Percentiles rank a stretch among this genome's conserved stretches.
phyloP scores from a whole-genome alignment of 2,113 vertebrate genomes.

The Axis porcinus region DNA sequence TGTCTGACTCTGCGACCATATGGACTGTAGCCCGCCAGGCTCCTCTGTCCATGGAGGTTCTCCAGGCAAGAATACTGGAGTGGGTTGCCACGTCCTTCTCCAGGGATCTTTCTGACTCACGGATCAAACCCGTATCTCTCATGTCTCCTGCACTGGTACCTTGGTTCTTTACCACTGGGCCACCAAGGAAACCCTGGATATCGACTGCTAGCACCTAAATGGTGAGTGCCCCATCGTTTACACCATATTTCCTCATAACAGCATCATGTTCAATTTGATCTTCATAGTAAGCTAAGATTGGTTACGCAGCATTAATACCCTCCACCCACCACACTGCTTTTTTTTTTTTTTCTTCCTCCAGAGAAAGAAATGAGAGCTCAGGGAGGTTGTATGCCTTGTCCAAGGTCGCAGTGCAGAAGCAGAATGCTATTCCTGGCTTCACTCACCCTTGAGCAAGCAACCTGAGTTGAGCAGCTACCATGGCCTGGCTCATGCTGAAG shows the following conservation, averaged over 20 bases:
- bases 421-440: neutral
- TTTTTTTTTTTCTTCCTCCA: neutral
- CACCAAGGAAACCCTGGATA: neutral
- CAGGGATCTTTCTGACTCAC: neutral
- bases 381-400: neutral
- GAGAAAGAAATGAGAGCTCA: neutral
- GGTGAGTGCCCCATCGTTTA: neutral
- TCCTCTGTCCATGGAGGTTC: neutral
- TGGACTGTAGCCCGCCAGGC: neutral
- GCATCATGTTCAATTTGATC: neutral
- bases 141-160: neutral
- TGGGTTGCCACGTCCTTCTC: neutral
- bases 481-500: neutral
- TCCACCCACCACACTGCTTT: neutral
- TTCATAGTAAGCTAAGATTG: neutral
- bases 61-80: neutral
- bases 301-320: neutral
- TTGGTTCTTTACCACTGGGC: neutral
- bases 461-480: neutral
- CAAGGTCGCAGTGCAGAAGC: neutral
- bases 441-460: neutral
- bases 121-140: neutral
- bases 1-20: neutral
- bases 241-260: neutral
- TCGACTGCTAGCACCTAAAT: neutral